phyloP scores from a whole-genome alignment of 2,888 invertebrate genomes.

The Aethes cnicana region DNA sequence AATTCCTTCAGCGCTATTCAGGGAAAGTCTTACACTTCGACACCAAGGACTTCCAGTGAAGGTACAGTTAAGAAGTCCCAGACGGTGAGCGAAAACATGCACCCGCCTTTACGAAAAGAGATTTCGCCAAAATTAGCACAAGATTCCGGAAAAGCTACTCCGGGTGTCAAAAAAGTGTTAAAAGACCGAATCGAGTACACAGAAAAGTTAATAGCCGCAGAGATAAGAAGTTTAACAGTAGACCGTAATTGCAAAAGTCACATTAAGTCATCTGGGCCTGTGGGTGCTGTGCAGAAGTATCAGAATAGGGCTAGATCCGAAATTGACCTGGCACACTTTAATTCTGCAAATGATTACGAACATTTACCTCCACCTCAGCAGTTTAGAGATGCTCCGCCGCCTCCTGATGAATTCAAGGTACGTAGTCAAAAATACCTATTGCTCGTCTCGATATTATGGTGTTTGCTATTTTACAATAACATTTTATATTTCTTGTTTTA shows the following conservation, averaged over 20 bases:
- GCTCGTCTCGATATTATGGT: no score
- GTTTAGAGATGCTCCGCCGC: constrained; percentile 90
- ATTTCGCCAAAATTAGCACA: constrained; percentile 55
- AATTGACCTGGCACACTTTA: constrained; percentile 79
- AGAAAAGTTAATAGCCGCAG: constrained; percentile 75
- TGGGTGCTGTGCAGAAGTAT: constrained; percentile 58
- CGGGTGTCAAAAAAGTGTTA: constrained; percentile 60
- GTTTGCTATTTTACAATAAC: no score
- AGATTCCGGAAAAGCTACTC: constrained; percentile 50
- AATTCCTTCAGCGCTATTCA: constrained; percentile 76
- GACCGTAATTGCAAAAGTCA: constrained; percentile 68
- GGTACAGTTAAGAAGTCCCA: constrained; percentile 73
- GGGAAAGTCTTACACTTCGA: constrained; percentile 61
- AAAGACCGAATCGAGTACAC: constrained; percentile 77
- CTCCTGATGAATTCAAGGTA: constrained; percentile 87
- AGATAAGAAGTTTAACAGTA: constrained; percentile 69
- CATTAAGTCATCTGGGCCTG: constrained; percentile 54
- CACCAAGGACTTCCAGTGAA: constrained; percentile 56
- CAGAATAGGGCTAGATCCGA: constrained; percentile 83
- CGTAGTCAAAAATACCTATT: constrained; percentile 20
- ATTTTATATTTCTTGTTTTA: constrained; percentile 38
- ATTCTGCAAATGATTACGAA: constrained; percentile 85
- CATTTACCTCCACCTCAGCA: constrained; percentile 92
- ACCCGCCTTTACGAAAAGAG: constrained; percentile 80
- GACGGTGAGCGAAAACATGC: constrained; percentile 72